Percentiles rank a stretch among this genome's conserved stretches.
These are phyloP conservation scores for Chelonia mydas DNA, from an alignment of 2,797 vertebrate species.

Conservation along the genomic window DNA sequence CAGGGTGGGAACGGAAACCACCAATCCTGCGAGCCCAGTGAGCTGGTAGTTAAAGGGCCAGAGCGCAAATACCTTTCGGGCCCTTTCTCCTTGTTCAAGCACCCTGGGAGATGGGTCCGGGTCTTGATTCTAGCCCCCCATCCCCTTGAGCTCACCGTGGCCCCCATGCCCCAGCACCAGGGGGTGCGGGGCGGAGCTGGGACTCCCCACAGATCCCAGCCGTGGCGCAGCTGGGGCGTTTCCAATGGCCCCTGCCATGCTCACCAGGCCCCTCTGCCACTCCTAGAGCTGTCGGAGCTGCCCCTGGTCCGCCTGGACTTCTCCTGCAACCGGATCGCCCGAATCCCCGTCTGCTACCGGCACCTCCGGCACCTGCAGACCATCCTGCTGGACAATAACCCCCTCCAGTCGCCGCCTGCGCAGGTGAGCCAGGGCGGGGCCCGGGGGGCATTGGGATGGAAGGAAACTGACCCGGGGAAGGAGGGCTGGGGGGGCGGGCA, in stretches of 20 bases:
- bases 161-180: no score
- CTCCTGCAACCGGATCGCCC: constrained; percentile 91
- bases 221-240: no score
- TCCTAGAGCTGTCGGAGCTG: constrained; percentile 89
- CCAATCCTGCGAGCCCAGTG: no score
- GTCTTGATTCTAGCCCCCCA: no score
- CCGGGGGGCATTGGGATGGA: no score
- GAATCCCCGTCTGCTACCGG: constrained; percentile 91
- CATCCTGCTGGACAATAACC: constrained; percentile 91
- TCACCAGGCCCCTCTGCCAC: background rate
- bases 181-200: background rate
- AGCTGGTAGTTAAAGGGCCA: no score
- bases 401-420: constrained; percentile 90
- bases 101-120: background rate
- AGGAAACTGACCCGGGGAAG: no score
- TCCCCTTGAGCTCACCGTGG: no score
- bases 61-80: background rate
- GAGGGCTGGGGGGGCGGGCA: no score
- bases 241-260: background rate
- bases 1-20: rapidly evolving
- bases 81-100: no score
- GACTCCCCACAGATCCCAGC: no score
- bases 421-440: constrained; percentile 74
- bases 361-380: constrained; percentile 91
- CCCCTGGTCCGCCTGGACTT: constrained; percentile 92